A percentile compares a stretch with the other conserved stretches of the same genome.
These are phyloP conservation scores for Cynaeus angustus DNA, from an alignment of 2,888 invertebrate genomes.

Conservation along the genomic window DNA sequence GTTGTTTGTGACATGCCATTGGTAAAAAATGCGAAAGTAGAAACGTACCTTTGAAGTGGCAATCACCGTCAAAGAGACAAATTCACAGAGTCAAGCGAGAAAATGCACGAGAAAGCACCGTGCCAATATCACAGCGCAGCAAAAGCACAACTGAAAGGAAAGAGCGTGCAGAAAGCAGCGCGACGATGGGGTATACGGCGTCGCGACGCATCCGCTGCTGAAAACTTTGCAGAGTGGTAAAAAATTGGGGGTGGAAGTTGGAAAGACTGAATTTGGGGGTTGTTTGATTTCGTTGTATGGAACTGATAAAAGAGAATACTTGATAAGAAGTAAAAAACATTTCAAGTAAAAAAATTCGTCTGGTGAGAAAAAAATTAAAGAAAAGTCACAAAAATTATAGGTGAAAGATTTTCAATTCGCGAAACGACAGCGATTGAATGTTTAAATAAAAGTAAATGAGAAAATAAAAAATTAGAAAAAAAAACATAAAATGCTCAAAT, in stretches of 20 bases:
- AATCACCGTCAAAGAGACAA: constrained; percentile 30
- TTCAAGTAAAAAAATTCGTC: too few relatives aligned
- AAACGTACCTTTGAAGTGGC: constrained; percentile 35
- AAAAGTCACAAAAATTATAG: too few relatives aligned
- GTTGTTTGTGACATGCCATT: neutral
- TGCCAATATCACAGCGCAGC: constrained; percentile 58
- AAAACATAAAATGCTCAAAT: too few relatives aligned
- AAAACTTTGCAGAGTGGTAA: constrained; percentile 45
- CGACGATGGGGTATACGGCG: constrained; percentile 43
- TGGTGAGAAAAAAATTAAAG: too few relatives aligned
- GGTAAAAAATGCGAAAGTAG: neutral
- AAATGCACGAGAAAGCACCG: constrained; percentile 42
- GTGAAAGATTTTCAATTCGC: too few relatives aligned
- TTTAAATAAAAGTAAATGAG: too few relatives aligned
- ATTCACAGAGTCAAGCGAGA: constrained; percentile 19
- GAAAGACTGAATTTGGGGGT: neutral
- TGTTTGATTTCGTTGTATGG: neutral
- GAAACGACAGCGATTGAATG: too few relatives aligned
- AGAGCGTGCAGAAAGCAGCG: constrained; percentile 59
- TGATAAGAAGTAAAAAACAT: too few relatives aligned
- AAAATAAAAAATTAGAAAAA: too few relatives aligned
- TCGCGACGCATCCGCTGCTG: constrained; percentile 48
- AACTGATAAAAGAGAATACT: neutral
- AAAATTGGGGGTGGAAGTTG: constrained; percentile 28
- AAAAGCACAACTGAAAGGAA: constrained; percentile 66